Base-by-base conservation (phyloP, 2,797 vertebrate species). In the Parauchenoglanis ngamensis region DNA sequence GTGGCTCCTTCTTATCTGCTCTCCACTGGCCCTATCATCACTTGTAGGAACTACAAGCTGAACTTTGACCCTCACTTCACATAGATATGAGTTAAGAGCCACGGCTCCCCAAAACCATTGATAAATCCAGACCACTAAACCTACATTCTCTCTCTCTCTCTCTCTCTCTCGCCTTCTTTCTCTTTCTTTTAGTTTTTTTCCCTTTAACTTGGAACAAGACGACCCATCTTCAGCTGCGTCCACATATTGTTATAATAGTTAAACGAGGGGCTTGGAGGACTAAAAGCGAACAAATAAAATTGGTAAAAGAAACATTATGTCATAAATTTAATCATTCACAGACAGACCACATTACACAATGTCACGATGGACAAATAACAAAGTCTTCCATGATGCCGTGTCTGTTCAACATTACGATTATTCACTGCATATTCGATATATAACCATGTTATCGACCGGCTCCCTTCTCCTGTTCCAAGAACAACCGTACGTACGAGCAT, bases 381-480 rank as follows among this genome's bases (percentile, higher is more conserved):
- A 89, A 82, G 87, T 57, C 87, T 87, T 70, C 73, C 44, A 67
- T 73, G 79, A 81, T 52, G 85, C 28, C 12, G 86, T 80, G 75
- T 88, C 89, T 92, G 91, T 85, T 90, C 88, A 79, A 46, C 85
- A 77, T 91, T 89, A 90, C 85, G 79, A 87, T 83, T 80, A 90
- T 90, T 90, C 86, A 73, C 49, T 59, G 84, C 56, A 81, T 87
- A 83, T 90, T 86, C 84, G 68, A 85, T 86, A 86, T n/a, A 28
- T 93, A 91, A 93, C 90, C 85, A 68, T 28, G 90, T 93, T 91
- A 90, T 90, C 88, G 84, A 86, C 78, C 86, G 83, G 87, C 85
- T 89, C 54, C 80, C 59, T 84, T 88, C n/a, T 89, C 89, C 89
- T 90, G 87, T 90, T 93, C 91, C 92, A 90, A 93, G 91, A 92